Conservation (phyloP, 2,797 vertebrate species). For the Ctenochaetus hawaiiensis region DNA sequence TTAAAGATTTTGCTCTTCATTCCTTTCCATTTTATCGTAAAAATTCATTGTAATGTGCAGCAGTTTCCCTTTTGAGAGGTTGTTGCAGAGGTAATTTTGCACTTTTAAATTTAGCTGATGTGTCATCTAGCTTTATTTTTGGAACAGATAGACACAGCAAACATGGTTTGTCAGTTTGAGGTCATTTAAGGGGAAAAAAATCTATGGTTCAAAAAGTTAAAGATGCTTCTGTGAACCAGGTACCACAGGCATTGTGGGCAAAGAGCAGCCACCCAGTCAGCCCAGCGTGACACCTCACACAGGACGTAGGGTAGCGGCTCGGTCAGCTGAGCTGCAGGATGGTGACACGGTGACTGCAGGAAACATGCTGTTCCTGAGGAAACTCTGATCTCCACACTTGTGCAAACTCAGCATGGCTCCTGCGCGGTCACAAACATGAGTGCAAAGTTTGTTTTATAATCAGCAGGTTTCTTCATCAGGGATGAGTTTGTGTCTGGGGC, state of each 20-base stretch:
- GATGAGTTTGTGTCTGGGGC: not conserved
- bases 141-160: too few species aligned
- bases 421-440: not conserved
- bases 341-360: constrained; percentile 25
- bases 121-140: not conserved
- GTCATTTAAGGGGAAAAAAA: not conserved
- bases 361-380: constrained; percentile 64
- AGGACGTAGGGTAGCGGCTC: not conserved
- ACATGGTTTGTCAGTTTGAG: not conserved
- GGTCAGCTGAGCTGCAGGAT: constrained; percentile 65
- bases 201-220: not conserved
- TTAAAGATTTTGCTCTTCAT: too few species aligned
- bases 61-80: too few species aligned
- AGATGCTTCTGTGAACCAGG: too few species aligned
- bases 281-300: not conserved
- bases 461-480: not conserved
- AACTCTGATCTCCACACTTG: constrained; percentile 7
- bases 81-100: too few species aligned
- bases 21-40: too few species aligned
- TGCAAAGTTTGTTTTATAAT: not conserved
- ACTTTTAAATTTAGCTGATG: not conserved
- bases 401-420: constrained; percentile 55
- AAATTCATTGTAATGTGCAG: too few species aligned
- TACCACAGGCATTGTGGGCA: too few species aligned
- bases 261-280: not conserved